These are phyloP conservation scores for Silurus meridionalis DNA, from an alignment of 2,113 vertebrate species.

Conservation along the genomic window DNA sequence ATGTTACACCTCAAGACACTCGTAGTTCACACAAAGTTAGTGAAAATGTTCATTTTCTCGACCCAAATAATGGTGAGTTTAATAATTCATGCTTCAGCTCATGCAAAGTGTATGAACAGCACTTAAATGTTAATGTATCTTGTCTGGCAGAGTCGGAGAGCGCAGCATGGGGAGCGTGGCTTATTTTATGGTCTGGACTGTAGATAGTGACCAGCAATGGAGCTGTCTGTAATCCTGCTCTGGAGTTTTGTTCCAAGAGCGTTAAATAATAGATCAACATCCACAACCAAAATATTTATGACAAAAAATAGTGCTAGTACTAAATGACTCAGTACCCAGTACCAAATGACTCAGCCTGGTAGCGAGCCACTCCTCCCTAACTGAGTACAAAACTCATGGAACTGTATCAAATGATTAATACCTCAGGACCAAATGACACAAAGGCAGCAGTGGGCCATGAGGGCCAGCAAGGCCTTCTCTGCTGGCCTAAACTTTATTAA, in stretches of 20 bases:
- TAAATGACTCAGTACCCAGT: neutral
- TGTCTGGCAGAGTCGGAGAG: conserved; percentile 14
- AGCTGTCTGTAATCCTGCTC: no score
- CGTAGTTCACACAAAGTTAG: neutral
- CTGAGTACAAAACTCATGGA: neutral
- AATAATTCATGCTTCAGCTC: conserved; percentile 48
- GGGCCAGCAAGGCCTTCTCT: no score
- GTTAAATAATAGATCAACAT: conserved; percentile 1
- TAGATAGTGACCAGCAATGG: neutral
- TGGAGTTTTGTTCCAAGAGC: neutral
- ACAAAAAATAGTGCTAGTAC: neutral
- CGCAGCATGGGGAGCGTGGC: neutral
- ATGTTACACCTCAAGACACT: neutral
- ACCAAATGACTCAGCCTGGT: neutral
- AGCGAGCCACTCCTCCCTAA: neutral
- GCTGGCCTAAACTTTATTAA: no score
- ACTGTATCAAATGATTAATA: neutral
- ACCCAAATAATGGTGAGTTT: conserved; percentile 42
- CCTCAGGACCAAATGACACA: neutral
- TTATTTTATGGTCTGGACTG: conserved; percentile 17
- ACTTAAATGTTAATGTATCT: conserved; percentile 55
- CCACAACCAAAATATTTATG: neutral
- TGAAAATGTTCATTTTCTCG: conserved; percentile 12
- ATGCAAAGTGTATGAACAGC: conserved; percentile 53
- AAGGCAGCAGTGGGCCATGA: neutral